These are phyloP conservation scores for Chaenogobius annularis DNA, from an alignment of 2,113 vertebrate genomes.

Conservation along the genomic window DNA sequence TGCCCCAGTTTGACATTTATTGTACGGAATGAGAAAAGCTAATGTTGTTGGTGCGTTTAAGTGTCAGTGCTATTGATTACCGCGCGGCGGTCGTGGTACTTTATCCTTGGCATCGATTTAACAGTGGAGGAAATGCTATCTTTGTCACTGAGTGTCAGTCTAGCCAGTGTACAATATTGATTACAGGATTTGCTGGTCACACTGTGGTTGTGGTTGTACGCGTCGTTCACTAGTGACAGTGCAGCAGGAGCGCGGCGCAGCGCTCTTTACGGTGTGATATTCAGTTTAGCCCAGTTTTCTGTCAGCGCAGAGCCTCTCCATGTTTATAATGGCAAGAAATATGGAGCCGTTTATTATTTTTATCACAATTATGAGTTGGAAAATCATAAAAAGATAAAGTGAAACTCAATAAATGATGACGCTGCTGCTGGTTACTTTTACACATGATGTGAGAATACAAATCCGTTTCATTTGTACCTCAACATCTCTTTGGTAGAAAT, in stretches of 20 bases:
- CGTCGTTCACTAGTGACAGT: not conserved
- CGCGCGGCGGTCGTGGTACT: not conserved
- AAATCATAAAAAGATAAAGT: too few relatives aligned
- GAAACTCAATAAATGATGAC: too few relatives aligned
- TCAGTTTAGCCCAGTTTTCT: not conserved
- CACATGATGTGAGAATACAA: too few relatives aligned
- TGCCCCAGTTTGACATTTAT: not conserved
- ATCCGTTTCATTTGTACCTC: too few relatives aligned
- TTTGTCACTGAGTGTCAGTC: constrained; percentile 23
- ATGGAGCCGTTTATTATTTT: too few relatives aligned
- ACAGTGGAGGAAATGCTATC: constrained; percentile 9
- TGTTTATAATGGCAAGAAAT: not conserved
- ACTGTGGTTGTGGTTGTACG: constrained; percentile 12
- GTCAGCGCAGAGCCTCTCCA: not conserved
- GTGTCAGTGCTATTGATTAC: constrained; percentile 1
- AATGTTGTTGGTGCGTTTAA: not conserved
- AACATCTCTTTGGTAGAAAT: too few relatives aligned
- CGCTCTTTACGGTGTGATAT: not conserved
- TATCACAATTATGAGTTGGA: too few relatives aligned
- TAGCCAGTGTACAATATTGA: constrained; percentile 12
- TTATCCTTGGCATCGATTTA: constrained; percentile 9
- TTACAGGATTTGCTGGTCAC: constrained; percentile 7
- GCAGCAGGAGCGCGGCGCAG: not conserved
- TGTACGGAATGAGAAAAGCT: not conserved
- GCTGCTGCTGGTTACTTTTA: too few relatives aligned